Percentiles rank a stretch among this genome's conserved stretches.
Evolutionary conservation across 2,797 vertebrate genomes (phyloP).

Genomic region (Acestrorhynchus altus): DNA sequence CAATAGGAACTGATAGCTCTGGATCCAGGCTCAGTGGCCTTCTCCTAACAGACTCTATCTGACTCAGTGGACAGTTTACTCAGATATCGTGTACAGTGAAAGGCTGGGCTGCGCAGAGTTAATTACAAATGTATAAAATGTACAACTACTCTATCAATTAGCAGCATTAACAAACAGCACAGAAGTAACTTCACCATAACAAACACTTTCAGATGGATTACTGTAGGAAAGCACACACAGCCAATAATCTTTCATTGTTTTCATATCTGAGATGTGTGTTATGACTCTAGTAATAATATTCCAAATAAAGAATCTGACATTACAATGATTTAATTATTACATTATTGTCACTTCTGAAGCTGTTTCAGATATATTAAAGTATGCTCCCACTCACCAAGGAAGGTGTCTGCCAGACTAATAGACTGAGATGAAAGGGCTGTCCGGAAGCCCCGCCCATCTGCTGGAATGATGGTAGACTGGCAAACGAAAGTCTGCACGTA

Average conservation of each 20-base stretch:
- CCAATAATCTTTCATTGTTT: too few species aligned
- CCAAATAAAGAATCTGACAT: too few species aligned
- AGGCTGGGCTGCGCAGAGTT: fast-evolving
- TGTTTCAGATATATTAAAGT: neutral
- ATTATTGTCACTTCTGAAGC: neutral
- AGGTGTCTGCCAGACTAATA: conserved; percentile 92
- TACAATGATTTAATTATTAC: neutral
- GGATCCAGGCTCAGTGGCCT: neutral
- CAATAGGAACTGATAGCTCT: neutral
- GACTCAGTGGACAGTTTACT: neutral
- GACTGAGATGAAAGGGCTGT: conserved; percentile 93
- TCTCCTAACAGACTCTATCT: neutral
- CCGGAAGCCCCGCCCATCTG: conserved; percentile 92
- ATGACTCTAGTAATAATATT: too few species aligned
- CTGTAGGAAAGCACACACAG: too few species aligned
- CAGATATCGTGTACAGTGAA: neutral
- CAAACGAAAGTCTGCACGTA: conserved; percentile 91
- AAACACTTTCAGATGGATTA: too few species aligned
- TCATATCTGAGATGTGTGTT: too few species aligned
- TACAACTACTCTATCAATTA: too few species aligned
- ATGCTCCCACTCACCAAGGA: conserved; percentile 83
- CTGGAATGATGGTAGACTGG: conserved; percentile 96
- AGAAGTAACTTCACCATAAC: too few species aligned
- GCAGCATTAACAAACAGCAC: too few species aligned
- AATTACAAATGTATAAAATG: too few species aligned